Evolutionary conservation across 2,113 vertebrate species (phyloP), one percentile per base, ranked within the genome.

Genomic region (Hippocampus zosterae): DNA sequence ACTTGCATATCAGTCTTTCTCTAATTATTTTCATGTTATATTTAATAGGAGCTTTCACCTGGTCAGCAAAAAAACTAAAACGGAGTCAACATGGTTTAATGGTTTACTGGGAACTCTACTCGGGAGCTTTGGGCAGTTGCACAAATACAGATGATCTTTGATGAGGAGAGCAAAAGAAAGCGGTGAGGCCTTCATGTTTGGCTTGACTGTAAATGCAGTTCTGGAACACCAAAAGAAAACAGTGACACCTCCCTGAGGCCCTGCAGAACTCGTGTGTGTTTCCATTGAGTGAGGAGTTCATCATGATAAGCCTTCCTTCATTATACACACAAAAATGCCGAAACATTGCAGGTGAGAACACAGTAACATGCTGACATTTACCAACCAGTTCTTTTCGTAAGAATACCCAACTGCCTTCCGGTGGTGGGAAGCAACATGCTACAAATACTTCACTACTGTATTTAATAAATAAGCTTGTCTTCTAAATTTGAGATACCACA

Each of bases 161-260:
- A 40, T 70, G 57, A 5, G 33, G 66, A 3, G 68, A 23, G 16
- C 57, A 33, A 57, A 70, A 50, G 3, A 74, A 27, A 76, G 19
- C 48, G 41, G 65, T 25, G 10, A 16, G 52, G 19, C 25, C 19
- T 9, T 61, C 13, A 37, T 13, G 69, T 61, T 65, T 66, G 64
- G 57, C 66, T 57, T 42, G 53, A 59, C 66, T 52, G 48, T 44
- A n/a, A 52, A 40, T 65, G 8, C 63, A 46, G 41, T 65, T 42
- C 71, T 85, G 83, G 79, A 87, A 29, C 67, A 48, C 15, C 70
- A 66, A 55, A 73, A 81, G 83, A 86, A 86, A 90, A 90, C 60
- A 69, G 53, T 85, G 86, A 87, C 67, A 72, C 74, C 71, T 70
- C 50, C 46, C 42, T 44, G n/a, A 66, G 68, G 27, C 44, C 61